Evolutionary conservation across 2,797 vertebrate genomes (phyloP).

Genomic region (Siniperca scherzeri): DNA sequence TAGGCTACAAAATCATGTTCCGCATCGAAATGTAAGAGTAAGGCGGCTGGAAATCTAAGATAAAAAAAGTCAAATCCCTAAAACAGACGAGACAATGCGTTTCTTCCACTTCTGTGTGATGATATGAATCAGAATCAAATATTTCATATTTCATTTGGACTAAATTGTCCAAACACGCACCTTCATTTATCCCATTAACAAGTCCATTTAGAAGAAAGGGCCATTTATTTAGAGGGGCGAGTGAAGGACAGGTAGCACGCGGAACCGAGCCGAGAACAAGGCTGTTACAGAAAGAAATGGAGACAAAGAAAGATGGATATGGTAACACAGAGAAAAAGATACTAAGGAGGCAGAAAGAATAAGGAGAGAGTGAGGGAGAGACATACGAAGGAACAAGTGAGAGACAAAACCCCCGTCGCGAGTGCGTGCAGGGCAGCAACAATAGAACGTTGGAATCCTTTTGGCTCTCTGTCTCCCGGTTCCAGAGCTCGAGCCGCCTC

Average conservation of each 20-base stretch:
- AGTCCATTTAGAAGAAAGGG: constrained; percentile 25
- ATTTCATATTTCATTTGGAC: background rate
- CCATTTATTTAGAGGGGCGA: constrained; percentile 26
- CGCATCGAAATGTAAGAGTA: constrained; percentile 3
- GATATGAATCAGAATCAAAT: constrained; percentile 6
- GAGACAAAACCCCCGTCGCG: constrained; percentile 64
- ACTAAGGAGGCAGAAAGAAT: constrained; percentile 13
- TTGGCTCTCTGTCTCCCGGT: constrained; percentile 56
- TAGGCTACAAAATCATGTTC: background rate
- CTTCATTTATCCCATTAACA: constrained; percentile 18
- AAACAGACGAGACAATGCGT: background rate
- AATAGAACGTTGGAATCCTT: constrained; percentile 68
- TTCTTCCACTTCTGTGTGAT: background rate
- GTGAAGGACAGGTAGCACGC: constrained; percentile 59
- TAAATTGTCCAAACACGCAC: background rate
- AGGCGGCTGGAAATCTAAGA: background rate
- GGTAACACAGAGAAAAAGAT: background rate
- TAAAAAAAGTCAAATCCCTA: background rate
- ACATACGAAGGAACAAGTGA: constrained; percentile 22
- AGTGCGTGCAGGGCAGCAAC: constrained; percentile 69
- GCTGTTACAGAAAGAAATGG: constrained; percentile 1
- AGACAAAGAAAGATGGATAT: constrained; percentile 17
- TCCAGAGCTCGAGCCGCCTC: constrained; percentile 49
- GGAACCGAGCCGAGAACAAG: constrained; percentile 8
- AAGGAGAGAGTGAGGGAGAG: constrained; percentile 18